These are phyloP conservation scores for Diarsia mendica DNA, from an alignment of 2,888 invertebrate species.

Conservation along the genomic window DNA sequence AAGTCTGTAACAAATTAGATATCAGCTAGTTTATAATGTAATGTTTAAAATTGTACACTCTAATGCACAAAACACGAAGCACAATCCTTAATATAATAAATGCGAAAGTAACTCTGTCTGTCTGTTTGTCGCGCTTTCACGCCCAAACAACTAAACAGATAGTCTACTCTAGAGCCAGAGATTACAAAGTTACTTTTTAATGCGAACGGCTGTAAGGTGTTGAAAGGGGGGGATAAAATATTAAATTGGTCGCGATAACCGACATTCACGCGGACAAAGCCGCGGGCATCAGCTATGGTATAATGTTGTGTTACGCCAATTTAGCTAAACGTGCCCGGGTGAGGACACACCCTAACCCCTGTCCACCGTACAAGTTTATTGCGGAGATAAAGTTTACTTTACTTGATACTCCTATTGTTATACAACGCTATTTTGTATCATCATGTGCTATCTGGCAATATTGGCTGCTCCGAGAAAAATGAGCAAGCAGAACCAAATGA, in stretches of 20 bases:
- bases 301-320: not conserved
- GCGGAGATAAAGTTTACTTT: slow-evolving; percentile 56
- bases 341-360: not conserved
- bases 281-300: not conserved
- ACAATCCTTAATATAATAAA: no score
- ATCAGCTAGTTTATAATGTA: no score
- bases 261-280: no score
- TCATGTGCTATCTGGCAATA: slow-evolving; percentile 43
- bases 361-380: slow-evolving; percentile 41
- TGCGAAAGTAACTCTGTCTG: no score
- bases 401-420: slow-evolving; percentile 49
- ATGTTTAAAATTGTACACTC: not conserved
- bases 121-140: no score
- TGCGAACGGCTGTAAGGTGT: no score
- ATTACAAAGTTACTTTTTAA: no score
- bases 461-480: slow-evolving; percentile 48
- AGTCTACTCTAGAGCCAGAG: no score
- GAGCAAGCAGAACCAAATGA: slow-evolving; percentile 23
- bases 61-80: not conserved
- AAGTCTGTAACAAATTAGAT: not conserved
- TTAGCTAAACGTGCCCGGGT: not conserved
- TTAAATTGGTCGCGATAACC: no score
- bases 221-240: no score
- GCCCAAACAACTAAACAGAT: no score
- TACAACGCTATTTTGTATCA: slow-evolving; percentile 38